phyloP scores from a whole-genome alignment of 2,888 invertebrate genomes.

The Nomada fucata region DNA sequence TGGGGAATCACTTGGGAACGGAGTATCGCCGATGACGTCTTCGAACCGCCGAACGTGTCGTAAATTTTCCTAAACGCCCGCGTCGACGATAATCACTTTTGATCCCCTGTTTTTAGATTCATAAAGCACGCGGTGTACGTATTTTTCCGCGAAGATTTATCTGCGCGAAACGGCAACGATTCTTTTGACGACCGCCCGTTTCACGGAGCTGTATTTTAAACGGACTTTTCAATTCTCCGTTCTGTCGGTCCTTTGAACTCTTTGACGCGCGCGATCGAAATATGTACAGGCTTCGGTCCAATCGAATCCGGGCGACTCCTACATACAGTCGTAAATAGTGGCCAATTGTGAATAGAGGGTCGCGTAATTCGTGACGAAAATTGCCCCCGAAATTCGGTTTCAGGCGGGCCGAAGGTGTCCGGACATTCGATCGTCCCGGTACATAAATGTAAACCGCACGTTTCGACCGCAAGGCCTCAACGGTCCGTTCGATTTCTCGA shows the following conservation, averaged over 20 bases:
- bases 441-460: conserved; percentile 9
- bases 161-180: conserved; percentile 32
- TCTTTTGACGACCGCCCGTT: conserved; percentile 36
- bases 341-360: background rate
- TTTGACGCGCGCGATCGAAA: conserved; percentile 18
- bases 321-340: too few species aligned
- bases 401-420: conserved; percentile 10
- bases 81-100: conserved; percentile 54
- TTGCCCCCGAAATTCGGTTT: background rate
- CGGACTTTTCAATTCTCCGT: background rate
- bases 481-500: conserved; percentile 21
- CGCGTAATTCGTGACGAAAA: conserved; percentile 12
- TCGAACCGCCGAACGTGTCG: conserved; percentile 3
- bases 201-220: conserved; percentile 42
- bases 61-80: conserved; percentile 49
- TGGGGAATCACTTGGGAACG: conserved; percentile 16
- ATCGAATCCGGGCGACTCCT: too few species aligned
- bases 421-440: conserved; percentile 33
- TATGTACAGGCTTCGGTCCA: background rate
- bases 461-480: conserved; percentile 15
- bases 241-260: conserved; percentile 16
- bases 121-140: conserved; percentile 40
- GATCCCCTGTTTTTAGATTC: conserved; percentile 34
- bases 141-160: conserved; percentile 51
- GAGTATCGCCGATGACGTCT: conserved; percentile 19